These are phyloP conservation scores for Poecile montanus DNA, from an alignment of 2,797 vertebrate genomes.

Conservation along the genomic window DNA sequence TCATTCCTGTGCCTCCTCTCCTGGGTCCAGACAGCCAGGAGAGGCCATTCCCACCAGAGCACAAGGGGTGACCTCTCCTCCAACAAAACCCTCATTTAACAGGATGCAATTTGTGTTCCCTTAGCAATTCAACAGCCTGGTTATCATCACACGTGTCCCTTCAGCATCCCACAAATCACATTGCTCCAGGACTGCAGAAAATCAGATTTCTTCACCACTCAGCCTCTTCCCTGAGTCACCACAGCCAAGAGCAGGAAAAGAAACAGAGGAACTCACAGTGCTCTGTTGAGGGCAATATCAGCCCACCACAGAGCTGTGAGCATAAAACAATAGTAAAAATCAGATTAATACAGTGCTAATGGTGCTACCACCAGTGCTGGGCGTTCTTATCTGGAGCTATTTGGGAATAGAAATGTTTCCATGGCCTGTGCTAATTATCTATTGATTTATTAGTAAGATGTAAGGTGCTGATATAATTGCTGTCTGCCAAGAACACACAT, in stretches of 20 bases:
- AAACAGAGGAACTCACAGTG: background rate
- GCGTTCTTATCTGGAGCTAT: fast-evolving
- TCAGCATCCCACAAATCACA: background rate
- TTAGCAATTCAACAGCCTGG: background rate
- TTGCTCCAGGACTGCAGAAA: background rate
- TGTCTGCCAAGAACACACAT: background rate
- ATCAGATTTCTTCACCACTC: background rate
- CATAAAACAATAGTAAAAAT: background rate
- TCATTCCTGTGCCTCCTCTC: background rate
- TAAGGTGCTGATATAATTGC: background rate
- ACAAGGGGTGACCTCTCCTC: background rate
- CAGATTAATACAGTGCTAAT: background rate
- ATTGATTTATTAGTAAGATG: background rate
- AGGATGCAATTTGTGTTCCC: background rate
- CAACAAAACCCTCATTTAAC: background rate
- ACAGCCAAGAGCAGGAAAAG: background rate
- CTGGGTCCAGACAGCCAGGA: background rate
- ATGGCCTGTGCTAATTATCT: background rate
- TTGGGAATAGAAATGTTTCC: background rate
- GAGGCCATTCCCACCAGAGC: background rate
- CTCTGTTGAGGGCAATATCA: background rate
- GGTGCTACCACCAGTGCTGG: background rate
- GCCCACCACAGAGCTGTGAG: background rate
- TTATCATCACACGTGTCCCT: slow-evolving; percentile 9
- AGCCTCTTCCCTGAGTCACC: background rate